Evolutionary conservation across 1,140 invertebrate species (phyloP).

Genomic region (Ericerus pela): DNA sequence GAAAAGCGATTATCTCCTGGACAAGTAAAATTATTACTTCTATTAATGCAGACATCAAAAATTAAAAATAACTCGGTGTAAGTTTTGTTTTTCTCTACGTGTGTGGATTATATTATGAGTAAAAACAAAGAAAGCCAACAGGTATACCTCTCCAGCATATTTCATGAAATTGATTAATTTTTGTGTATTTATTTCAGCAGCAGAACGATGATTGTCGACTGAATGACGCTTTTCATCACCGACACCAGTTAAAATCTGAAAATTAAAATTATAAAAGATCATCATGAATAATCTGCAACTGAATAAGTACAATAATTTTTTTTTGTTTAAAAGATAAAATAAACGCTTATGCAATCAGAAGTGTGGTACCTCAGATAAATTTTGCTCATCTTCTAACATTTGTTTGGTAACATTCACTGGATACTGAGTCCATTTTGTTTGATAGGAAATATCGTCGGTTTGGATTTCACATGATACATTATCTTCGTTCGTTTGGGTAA

Average conservation of each 20-base stretch:
- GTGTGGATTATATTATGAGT: too few relatives aligned
- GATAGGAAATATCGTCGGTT: background rate
- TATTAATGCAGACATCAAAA: too few relatives aligned
- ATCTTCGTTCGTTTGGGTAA: background rate
- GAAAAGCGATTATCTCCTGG: background rate
- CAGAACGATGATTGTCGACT: background rate
- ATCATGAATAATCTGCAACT: too few relatives aligned
- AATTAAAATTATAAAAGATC: background rate
- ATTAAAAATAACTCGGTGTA: background rate
- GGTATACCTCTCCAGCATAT: background rate
- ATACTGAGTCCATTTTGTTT: background rate
- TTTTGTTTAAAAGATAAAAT: background rate
- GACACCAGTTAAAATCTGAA: background rate
- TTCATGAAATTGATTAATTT: background rate
- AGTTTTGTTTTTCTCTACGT: background rate
- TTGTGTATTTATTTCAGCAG: background rate
- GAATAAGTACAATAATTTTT: background rate
- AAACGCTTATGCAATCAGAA: background rate
- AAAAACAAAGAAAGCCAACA: background rate
- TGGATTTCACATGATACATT: background rate
- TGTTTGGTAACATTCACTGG: background rate
- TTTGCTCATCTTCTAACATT: background rate
- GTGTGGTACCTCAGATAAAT: background rate
- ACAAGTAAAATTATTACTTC: too few relatives aligned
- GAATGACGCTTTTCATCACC: background rate